These are phyloP conservation scores for Yponomeuta evonymella DNA, from an alignment of 2,888 invertebrate species.

Conservation along the genomic window DNA sequence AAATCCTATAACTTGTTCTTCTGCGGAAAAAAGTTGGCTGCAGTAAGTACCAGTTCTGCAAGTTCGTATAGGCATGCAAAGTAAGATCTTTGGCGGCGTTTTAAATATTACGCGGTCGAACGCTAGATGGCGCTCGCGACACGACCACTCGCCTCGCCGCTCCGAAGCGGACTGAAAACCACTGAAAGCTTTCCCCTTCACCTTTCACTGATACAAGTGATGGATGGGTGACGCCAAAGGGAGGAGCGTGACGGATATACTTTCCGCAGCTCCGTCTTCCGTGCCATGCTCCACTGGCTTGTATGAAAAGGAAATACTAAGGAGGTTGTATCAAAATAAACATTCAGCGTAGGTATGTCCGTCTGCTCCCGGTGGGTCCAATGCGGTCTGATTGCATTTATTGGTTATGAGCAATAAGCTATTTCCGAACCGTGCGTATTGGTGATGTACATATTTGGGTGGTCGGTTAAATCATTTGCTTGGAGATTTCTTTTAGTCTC, in stretches of 20 bases:
- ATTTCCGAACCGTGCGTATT: not conserved
- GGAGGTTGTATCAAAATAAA: constrained; percentile 66
- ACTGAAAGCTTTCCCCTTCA: constrained; percentile 36
- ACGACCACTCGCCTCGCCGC: constrained; percentile 60
- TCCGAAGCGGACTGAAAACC: constrained; percentile 61
- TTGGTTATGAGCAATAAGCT: not conserved
- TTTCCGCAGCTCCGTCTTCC: constrained; percentile 28
- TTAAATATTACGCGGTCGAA: constrained; percentile 24
- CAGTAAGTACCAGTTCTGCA: not conserved
- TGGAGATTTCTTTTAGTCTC: too few species aligned
- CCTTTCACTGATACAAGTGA: constrained; percentile 35
- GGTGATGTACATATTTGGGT: too few species aligned
- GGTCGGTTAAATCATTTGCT: not conserved
- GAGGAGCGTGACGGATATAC: constrained; percentile 36
- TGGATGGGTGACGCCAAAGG: constrained; percentile 21
- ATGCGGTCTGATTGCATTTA: constrained; percentile 15
- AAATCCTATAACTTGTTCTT: not conserved
- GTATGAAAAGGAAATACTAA: constrained; percentile 55
- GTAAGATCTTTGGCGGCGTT: constrained; percentile 30
- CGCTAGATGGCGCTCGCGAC: constrained; percentile 34
- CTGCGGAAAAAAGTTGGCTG: constrained; percentile 21
- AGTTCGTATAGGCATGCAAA: constrained; percentile 30
- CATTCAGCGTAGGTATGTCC: constrained; percentile 37
- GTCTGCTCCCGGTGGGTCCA: constrained; percentile 38
- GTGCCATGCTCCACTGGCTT: constrained; percentile 37